Evolutionary conservation across 2,797 vertebrate genomes (phyloP).

Genomic region (Coregonus ussuriensis): DNA sequence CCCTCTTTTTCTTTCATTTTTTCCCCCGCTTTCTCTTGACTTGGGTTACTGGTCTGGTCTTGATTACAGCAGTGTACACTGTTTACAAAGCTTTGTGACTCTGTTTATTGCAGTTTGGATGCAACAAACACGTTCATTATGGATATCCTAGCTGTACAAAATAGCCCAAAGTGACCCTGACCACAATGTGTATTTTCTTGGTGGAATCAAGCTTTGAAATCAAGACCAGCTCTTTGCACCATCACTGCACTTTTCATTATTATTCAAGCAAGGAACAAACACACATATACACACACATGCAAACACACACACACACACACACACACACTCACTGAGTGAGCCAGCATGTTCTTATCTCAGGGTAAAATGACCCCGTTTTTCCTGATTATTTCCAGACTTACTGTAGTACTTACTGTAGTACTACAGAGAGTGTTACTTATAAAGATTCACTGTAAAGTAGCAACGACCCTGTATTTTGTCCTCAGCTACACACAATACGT

Average conservation of each 20-base stretch:
- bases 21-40: background rate
- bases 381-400: constrained; percentile 20
- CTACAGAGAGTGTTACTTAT: constrained; percentile 45
- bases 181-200: constrained; percentile 31
- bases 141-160: constrained; percentile 13
- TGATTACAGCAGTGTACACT: constrained; percentile 38
- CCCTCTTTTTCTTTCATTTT: background rate
- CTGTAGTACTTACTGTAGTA: constrained; percentile 21
- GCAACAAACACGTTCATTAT: constrained; percentile 42
- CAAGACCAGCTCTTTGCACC: constrained; percentile 25
- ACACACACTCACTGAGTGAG: constrained; percentile 11
- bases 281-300: background rate
- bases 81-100: constrained; percentile 30
- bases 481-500: constrained; percentile 34
- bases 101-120: constrained; percentile 44
- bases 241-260: constrained; percentile 24
- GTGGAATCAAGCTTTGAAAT: constrained; percentile 32
- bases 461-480: constrained; percentile 30
- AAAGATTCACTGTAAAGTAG: constrained; percentile 36
- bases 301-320: constrained; percentile 2
- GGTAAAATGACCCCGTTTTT: constrained; percentile 42
- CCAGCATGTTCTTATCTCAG: constrained; percentile 28
- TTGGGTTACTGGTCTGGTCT: constrained; percentile 36
- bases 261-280: background rate
- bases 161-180: background rate